phyloP scores from a whole-genome alignment of 2,797 vertebrate genomes.

The Notolabrus celidotus region DNA sequence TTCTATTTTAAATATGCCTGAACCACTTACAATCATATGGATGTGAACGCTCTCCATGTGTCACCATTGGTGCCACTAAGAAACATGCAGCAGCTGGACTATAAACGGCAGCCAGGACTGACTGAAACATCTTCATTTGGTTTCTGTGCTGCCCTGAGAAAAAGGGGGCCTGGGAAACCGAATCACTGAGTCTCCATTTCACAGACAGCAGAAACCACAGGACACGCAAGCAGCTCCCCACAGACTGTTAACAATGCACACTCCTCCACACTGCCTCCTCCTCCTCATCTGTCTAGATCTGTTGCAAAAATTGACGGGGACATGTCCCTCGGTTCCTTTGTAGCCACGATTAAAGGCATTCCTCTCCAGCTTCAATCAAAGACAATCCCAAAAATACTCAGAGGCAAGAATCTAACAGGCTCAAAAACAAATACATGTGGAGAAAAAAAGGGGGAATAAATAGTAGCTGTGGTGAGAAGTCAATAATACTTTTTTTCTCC shows the following conservation, averaged over 20 bases:
- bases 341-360: conserved; percentile 85
- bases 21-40: conserved; percentile 68
- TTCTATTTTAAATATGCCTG: conserved; percentile 72
- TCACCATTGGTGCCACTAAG: conserved; percentile 51
- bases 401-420: conserved; percentile 75
- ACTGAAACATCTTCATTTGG: conserved; percentile 74
- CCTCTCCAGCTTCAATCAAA: conserved; percentile 79
- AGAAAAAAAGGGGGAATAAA: conserved; percentile 76
- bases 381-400: conserved; percentile 81
- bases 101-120: conserved; percentile 68
- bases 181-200: conserved; percentile 80
- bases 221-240: conserved; percentile 79
- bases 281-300: conserved; percentile 77
- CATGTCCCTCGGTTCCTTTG: conserved; percentile 80
- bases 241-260: conserved; percentile 84
- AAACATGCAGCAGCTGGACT: conserved; percentile 39
- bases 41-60: conserved; percentile 65
- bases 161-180: conserved; percentile 75
- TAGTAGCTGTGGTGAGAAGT: conserved; percentile 82
- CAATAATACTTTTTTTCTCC: conserved; percentile 75
- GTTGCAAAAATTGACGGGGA: conserved; percentile 70
- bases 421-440: conserved; percentile 81
- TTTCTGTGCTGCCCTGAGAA: conserved; percentile 69
- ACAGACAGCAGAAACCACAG: conserved; percentile 79
- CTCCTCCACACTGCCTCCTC: conserved; percentile 68